Base-by-base conservation (phyloP, 2,113 vertebrate species). In the Axis porcinus region DNA sequence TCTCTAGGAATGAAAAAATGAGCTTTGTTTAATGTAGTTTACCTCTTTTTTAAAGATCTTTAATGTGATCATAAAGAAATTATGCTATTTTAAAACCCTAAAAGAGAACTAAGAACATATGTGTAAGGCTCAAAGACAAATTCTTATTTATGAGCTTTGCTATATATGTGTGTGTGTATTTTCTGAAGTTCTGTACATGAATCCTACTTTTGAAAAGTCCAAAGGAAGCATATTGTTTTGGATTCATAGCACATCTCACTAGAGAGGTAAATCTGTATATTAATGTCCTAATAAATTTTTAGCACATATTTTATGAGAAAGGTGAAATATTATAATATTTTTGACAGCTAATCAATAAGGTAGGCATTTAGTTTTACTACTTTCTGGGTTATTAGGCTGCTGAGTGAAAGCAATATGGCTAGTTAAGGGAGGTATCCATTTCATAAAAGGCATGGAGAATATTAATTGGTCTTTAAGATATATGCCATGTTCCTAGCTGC, bases 241-340 rank as follows among this genome's bases (percentile, higher is more conserved):
- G n/a, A 43, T 82, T 40, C 67, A 88, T 64, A 92, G 33, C 36
- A 98, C 36, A 86, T 97, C 43, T 23, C 62, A 94, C 54, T 1
- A 57, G 96, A 93, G 36, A 47, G 60, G 86, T 92, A 88, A 97
- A 95, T 0, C 40, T 96, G 92, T 97, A 86, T 81, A 97, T 84
- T 92, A 98, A 94, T 98, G 96, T 97, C 92, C 86, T 97, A 82
- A 97, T 96, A 83, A 94, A 89, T 98, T 98, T 97, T 96, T 95
- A 98, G 54, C 89, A 97, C 40, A 79, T 98, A 97, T 97, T 98
- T 98, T 98, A 97, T 96, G 82, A 82, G 89, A 95, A 95, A 83
- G 45, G 93, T 97, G 52, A 98, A 98, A 96, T 95, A 45, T 92
- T 97, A 78, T 64, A 96, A 95, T 62, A 19, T 57, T 98, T 96